Conservation (phyloP, 2,888 invertebrate species). For the Torymus tubicola region DNA sequence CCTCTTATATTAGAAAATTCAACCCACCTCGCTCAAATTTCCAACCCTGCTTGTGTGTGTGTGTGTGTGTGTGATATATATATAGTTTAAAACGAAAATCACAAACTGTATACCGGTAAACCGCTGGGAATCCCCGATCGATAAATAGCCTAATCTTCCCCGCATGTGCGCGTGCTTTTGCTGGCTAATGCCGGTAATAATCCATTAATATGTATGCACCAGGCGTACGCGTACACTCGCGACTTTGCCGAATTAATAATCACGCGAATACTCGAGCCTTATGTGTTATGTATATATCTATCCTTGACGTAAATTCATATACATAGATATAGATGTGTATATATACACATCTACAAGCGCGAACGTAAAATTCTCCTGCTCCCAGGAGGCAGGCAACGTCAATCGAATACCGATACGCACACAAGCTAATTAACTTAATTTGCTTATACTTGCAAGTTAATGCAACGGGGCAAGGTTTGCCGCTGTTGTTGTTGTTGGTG, state of each 20-base stretch:
- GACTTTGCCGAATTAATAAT: constrained; percentile 46
- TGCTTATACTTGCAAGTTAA: constrained; percentile 28
- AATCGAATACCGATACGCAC: constrained; percentile 39
- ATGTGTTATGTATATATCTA: not conserved
- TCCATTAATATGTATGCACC: constrained; percentile 50
- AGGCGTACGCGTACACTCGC: too few species aligned
- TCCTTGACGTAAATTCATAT: not conserved
- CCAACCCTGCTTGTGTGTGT: too few species aligned
- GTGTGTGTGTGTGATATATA: too few species aligned
- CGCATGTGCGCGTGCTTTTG: not conserved
- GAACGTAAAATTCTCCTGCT: not conserved
- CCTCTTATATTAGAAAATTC: too few species aligned
- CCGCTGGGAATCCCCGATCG: not conserved
- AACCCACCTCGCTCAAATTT: too few species aligned
- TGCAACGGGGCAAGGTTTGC: not conserved
- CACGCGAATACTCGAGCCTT: not conserved
- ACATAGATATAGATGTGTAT: too few species aligned
- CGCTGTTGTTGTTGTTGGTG: not conserved
- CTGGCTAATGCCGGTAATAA: constrained; percentile 35
- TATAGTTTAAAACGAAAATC: too few species aligned
- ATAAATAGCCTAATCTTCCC: not conserved
- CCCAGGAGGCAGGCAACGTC: constrained; percentile 10
- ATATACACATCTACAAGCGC: not conserved
- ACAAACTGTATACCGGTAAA: not conserved
- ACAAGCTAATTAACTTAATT: constrained; percentile 49